A percentile compares a stretch with the other conserved stretches of the same genome.
phyloP scores from a whole-genome alignment of 2,797 vertebrate species.

The Takifugu ocellatus region DNA sequence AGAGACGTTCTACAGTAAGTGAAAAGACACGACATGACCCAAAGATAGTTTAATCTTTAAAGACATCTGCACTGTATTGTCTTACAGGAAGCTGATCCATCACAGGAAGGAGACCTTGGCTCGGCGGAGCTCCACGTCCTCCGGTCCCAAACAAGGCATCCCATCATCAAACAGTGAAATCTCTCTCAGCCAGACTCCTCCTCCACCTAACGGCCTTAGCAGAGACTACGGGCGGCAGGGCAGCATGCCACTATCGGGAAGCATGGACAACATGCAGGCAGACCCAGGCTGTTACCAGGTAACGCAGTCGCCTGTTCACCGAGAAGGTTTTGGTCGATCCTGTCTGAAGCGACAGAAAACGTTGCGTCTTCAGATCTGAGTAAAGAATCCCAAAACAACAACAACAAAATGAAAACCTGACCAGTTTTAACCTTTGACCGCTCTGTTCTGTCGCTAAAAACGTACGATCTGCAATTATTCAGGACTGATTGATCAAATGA shows the following conservation, averaged over 20 bases:
- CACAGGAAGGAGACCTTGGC: conserved; percentile 95
- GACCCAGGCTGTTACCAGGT: conserved; percentile 88
- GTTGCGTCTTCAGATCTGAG: too few species aligned
- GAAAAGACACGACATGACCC: not conserved
- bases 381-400: too few species aligned
- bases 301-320: conserved; percentile 1
- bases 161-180: conserved; percentile 87
- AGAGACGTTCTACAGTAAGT: conserved; percentile 95
- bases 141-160: conserved; percentile 75
- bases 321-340: not conserved
- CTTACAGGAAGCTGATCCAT: conserved; percentile 90
- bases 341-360: not conserved
- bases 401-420: too few species aligned
- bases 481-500: too few species aligned
- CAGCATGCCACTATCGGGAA: conserved; percentile 81
- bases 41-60: not conserved
- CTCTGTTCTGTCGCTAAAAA: too few species aligned
- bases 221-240: conserved; percentile 82
- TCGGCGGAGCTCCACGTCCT: conserved; percentile 80
- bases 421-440: too few species aligned
- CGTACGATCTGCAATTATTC: too few species aligned
- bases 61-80: not conserved
- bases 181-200: conserved; percentile 78
- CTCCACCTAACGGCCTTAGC: conserved; percentile 86
- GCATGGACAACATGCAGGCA: conserved; percentile 74